Percentiles rank a stretch among this genome's conserved stretches.
Conservation (phyloP, 35 echinoderm and acorn worm species). For the Eucidaris tribuloides region DNA sequence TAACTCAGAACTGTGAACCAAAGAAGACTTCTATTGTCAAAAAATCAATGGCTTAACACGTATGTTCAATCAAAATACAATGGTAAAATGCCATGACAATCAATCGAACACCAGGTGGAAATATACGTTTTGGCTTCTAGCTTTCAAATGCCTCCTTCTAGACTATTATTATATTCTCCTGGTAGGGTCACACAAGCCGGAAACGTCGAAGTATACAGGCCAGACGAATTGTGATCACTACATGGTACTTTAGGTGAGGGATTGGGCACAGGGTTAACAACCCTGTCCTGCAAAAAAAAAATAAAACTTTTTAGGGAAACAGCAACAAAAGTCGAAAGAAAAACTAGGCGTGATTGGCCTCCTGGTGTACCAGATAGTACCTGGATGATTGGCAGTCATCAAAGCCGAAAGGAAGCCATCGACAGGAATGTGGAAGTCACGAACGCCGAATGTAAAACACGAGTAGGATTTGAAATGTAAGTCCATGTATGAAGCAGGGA, state of each 20-base stretch:
- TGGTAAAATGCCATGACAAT: too few relatives aligned
- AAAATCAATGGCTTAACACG: too few relatives aligned
- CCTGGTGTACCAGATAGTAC: background rate
- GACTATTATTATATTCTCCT: too few relatives aligned
- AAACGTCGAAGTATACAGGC: background rate
- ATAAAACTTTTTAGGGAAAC: constrained; percentile 9
- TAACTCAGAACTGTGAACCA: too few relatives aligned
- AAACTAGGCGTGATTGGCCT: background rate
- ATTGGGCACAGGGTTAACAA: constrained; percentile 13
- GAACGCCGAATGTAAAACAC: too few relatives aligned
- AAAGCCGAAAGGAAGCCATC: constrained; percentile 14
- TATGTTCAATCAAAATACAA: too few relatives aligned
- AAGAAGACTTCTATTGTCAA: too few relatives aligned
- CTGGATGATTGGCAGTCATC: constrained; percentile 3
- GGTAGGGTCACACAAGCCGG: background rate
- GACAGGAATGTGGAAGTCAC: constrained; percentile 17
- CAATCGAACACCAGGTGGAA: too few relatives aligned
- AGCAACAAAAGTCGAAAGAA: background rate
- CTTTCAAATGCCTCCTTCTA: too few relatives aligned
- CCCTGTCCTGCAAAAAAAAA: background rate
- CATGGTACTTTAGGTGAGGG: constrained; percentile 7
- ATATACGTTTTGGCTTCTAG: too few relatives aligned
- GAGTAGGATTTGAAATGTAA: too few relatives aligned
- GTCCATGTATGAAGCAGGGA: too few relatives aligned
- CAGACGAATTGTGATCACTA: constrained; percentile 8